Base-by-base conservation (phyloP, 1,140 invertebrate species). In the Camponotus floridanus region DNA sequence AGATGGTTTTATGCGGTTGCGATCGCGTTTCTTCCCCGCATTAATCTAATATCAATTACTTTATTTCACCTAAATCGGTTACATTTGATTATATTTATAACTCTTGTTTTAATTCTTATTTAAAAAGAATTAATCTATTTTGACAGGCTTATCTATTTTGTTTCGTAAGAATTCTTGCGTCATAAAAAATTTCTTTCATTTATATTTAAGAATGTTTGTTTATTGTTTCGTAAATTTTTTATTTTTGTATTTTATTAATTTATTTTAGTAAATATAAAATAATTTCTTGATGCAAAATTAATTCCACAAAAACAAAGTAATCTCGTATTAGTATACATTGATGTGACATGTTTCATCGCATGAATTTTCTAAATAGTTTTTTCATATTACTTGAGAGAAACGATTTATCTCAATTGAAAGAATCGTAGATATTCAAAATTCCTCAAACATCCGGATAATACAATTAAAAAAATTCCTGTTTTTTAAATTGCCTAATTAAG, bases 401-500 rank as follows among this genome's bases (percentile, higher is more conserved):
- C 5, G 7, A 55, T 55, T 55, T 68, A 51, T 39, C 31, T 55
- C 45, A 21, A 33, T 45, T 21, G 61, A 51, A 33, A 48, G 64
- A 62, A 1, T 33, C 36, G 31, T 42, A 76, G 39, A 36, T 18
- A 42, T 31, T 2, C 33, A 21, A 26, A 55, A 55, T 68, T 79
- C 42, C 21, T 26, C n/a, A n/a, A 68, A 68, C 13, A 2, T 74
- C 48, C 8, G 13, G 7, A 15, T 45, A n/a, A 55, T 79, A 18
- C 31, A 48, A 64, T 9, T 79, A 13, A 36, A 45, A 7, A 79
- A 67, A 79, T 79, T 68, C 36, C 62, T 18, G 21, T 45, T 36
- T 76, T 45, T 2, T 31, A 3, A 62, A 62, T 45, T 64, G 57
- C 36, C 57, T 68, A 64, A 79, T 79, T 51, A 51, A 67, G 45